Evolutionary conservation across 1,140 invertebrate genomes (phyloP), one percentile per base, ranked within the genome.

Genomic region (Apis dorsata): DNA sequence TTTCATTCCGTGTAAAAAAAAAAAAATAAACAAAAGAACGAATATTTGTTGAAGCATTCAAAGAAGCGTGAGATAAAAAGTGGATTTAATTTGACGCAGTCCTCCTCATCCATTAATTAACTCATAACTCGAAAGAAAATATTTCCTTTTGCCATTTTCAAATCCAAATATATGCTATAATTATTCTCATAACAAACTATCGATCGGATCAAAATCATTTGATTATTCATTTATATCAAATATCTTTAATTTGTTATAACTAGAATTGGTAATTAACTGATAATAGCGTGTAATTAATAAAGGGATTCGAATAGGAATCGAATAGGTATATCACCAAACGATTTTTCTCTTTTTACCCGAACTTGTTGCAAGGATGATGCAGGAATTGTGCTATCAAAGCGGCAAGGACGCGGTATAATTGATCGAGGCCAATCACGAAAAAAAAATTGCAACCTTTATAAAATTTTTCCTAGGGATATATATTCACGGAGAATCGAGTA

Each of bases 401-500:
- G 24, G 15, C 55, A 82, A 77, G 80, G 74, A n/a, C 55, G 24
- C 24, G 44, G 5, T 12, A 19, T 69, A 77, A 82, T 82, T 82
- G 24, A 82, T 82, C 80, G 80, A 82, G 80, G 80, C 49, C 80
- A 82, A 21, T 24, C 8, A 77, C n/a, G 55, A 78, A 70, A 49
- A 75, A n/a, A 55, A 44, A 21, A 44, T 10, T 51, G 21, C 49
- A 12, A 78, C 73, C 83, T 86, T 68, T 15, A 13, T 49, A 13
- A 44, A 51, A 49, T 77, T 73, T 81, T 78, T 81, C 44, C 62
- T 10, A 44, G 15, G 59, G 55, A 8, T 53, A 59, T 24, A 19
- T 34, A 19, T 21, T 21, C 17, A 17, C 24, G 24, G 51, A 70
- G 53, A 81, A 86, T 76, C 84, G 88, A 85, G 80, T 88, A 86